Evolutionary conservation across 1,140 invertebrate genomes (phyloP).

Genomic region (Drosophila melanogaster): DNA sequence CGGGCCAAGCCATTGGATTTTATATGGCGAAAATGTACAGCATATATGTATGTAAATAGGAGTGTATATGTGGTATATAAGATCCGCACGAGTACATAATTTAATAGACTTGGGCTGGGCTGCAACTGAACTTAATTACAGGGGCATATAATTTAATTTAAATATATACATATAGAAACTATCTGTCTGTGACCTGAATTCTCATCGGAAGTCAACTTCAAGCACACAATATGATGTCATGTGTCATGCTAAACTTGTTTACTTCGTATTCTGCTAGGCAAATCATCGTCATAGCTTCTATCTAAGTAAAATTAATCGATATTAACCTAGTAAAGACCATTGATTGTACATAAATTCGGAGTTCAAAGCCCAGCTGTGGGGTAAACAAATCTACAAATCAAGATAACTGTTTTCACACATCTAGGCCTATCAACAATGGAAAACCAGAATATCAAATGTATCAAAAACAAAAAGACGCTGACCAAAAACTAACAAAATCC

Average conservation of each 20-base stretch:
- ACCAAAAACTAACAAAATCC: constrained; percentile 17
- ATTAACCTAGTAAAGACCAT: constrained; percentile 16
- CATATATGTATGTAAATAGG: neutral
- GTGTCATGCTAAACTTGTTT: constrained; percentile 15
- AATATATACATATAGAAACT: constrained; percentile 12
- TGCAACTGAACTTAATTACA: constrained; percentile 40
- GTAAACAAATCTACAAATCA: constrained; percentile 58
- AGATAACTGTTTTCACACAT: constrained; percentile 76
- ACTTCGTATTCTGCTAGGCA: neutral
- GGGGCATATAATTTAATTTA: constrained; percentile 49
- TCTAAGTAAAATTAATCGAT: constrained; percentile 14
- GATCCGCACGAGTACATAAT: constrained; percentile 50
- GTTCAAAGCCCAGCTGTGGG: constrained; percentile 14
- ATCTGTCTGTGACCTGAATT: constrained; percentile 45
- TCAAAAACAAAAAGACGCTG: constrained; percentile 24
- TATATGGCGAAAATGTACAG: constrained; percentile 8
- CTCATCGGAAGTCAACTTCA: constrained; percentile 25
- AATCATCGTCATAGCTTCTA: neutral
- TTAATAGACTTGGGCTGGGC: constrained; percentile 20
- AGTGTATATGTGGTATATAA: neutral
- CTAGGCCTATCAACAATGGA: constrained; percentile 59
- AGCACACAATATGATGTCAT: constrained; percentile 21
- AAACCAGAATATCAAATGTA: constrained; percentile 28
- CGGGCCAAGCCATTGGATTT: constrained; percentile 27
- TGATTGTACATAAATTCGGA: constrained; percentile 35